Percentiles rank a stretch among this genome's conserved stretches.
Evolutionary conservation across 1,140 invertebrate species (phyloP).

Genomic region (Drosophila insularis): DNA sequence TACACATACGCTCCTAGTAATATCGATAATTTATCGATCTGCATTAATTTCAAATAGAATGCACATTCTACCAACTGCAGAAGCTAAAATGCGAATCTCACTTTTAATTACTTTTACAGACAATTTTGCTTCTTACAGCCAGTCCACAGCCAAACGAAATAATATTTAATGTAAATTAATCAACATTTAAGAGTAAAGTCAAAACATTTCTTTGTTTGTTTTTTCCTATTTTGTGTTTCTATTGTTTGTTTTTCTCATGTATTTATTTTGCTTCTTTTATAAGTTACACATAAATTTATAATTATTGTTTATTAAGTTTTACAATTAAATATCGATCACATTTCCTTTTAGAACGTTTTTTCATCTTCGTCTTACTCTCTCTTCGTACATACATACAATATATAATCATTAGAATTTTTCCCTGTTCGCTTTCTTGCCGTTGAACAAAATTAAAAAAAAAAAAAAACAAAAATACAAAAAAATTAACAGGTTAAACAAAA

Average conservation of each 20-base stretch:
- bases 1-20: no score
- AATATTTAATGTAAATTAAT: background rate
- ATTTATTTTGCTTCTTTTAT: conserved; percentile 14
- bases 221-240: background rate
- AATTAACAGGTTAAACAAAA: conserved; percentile 26
- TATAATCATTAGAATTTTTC: conserved; percentile 40
- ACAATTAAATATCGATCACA: conserved; percentile 81
- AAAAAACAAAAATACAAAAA: conserved; percentile 15
- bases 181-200: background rate
- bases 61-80: no score
- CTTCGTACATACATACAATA: conserved; percentile 7
- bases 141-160: background rate
- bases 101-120: no score
- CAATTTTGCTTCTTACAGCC: no score
- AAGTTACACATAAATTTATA: conserved; percentile 18
- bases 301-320: conserved; percentile 39
- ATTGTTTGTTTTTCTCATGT: conserved; percentile 3
- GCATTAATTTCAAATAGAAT: background rate
- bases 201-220: background rate
- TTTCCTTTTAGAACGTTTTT: conserved; percentile 77
- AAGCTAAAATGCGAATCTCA: no score
- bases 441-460: conserved; percentile 21
- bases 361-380: conserved; percentile 35
- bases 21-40: background rate
- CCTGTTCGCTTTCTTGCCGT: conserved; percentile 54